These are phyloP conservation scores for Triplophysa yarkandensis DNA, from an alignment of 2,797 vertebrate genomes.

Conservation along the genomic window DNA sequence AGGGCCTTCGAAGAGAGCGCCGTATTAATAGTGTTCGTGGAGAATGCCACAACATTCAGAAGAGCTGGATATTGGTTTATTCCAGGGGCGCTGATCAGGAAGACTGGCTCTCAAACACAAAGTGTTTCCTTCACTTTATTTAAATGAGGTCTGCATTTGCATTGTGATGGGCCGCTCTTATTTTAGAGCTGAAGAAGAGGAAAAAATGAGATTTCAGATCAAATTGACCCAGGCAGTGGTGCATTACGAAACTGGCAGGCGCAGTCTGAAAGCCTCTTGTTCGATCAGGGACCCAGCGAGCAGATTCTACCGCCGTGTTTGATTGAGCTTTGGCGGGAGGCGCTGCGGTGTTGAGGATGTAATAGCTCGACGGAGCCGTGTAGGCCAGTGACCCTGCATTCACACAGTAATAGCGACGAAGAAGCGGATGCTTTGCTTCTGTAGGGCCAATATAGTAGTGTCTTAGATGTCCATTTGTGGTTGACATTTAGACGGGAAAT, in stretches of 20 bases:
- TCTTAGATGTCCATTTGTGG: constrained; percentile 52
- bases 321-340: constrained; percentile 62
- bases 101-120: constrained; percentile 99
- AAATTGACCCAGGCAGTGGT: constrained; percentile 99
- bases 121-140: constrained; percentile 99
- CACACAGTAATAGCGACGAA: constrained; percentile 50
- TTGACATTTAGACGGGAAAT: constrained; percentile 28
- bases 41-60: constrained; percentile 99
- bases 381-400: constrained; percentile 69
- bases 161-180: constrained; percentile 99
- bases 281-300: constrained; percentile 89
- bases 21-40: constrained; percentile 93
- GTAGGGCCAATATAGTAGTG: constrained; percentile 38
- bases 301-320: constrained; percentile 71
- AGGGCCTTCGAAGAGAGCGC: constrained; percentile 86
- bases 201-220: constrained; percentile 99
- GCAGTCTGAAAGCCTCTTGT: constrained; percentile 97
- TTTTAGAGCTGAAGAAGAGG: constrained; percentile 88
- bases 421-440: constrained; percentile 39
- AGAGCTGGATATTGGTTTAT: constrained; percentile 99
- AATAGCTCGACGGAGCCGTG: constrained; percentile 60
- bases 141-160: constrained; percentile 99
- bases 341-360: constrained; percentile 67
- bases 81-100: constrained; percentile 99
- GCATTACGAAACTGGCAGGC: constrained; percentile 99